Percentiles rank a stretch among this genome's conserved stretches.
Evolutionary conservation across 1,140 invertebrate genomes (phyloP).

Genomic region (Sinella curviseta): DNA sequence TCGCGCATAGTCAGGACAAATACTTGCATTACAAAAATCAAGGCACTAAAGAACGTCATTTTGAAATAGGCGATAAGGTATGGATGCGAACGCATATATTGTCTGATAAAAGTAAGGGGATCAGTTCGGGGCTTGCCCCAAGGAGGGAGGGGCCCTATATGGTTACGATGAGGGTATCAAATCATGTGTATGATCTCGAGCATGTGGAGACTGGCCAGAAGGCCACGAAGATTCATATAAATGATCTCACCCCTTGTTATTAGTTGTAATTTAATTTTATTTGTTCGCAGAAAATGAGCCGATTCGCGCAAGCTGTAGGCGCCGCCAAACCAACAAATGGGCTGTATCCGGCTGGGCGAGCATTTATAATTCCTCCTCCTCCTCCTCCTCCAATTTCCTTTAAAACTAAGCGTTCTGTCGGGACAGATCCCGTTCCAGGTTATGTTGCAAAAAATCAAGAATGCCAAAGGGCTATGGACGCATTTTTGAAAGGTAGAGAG

Average conservation of each 20-base stretch:
- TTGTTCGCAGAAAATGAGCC: too few species aligned
- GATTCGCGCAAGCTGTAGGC: too few species aligned
- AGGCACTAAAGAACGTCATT: not conserved
- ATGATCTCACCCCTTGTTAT: not conserved
- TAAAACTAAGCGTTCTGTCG: too few species aligned
- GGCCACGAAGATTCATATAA: not conserved
- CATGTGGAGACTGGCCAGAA: not conserved
- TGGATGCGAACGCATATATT: slow-evolving; percentile 26
- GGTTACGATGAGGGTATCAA: not conserved
- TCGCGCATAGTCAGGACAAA: not conserved
- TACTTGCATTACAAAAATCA: slow-evolving; percentile 18
- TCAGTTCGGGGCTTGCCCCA: not conserved
- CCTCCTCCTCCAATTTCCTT: too few species aligned
- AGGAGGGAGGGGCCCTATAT: slow-evolving; percentile 30
- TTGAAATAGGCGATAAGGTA: slow-evolving; percentile 26
- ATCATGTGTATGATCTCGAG: not conserved
- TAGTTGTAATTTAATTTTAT: not conserved
- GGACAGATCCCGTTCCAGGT: too few species aligned
- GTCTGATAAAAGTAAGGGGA: slow-evolving; percentile 25
- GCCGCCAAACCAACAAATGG: too few species aligned
- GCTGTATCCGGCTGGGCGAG: too few species aligned
- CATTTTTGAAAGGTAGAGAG: too few species aligned
- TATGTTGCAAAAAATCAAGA: too few species aligned
- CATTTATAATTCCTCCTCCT: too few species aligned
- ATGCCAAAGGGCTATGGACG: too few species aligned